Base-by-base conservation (phyloP, 2,797 vertebrate species). In the Etheostoma nigrum region DNA sequence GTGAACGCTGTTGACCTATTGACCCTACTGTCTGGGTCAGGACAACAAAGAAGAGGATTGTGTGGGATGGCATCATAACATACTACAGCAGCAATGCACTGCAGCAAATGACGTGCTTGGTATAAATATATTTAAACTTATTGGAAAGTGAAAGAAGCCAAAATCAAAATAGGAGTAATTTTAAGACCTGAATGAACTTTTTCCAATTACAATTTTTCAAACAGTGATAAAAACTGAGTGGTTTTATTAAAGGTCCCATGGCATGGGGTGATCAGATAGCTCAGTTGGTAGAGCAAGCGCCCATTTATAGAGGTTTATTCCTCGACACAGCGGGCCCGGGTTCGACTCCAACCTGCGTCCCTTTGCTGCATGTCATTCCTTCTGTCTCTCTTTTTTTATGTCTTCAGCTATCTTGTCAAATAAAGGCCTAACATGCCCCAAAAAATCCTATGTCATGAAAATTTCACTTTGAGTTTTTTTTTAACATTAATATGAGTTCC, bases 1-100 rank as follows among this genome's bases (percentile, higher is more conserved):
- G 81, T 83, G 79, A 86, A 75, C 63, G 44, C 71, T 52, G 74
- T 80, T 88, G 87, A 88, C 86, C 86, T 87, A 21, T 76, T 72
- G 85, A 86, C 82, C 83, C 72, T 4, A 18, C 81, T 19, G 68
- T 57, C 59, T 57, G 68, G 72, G 47, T 84, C 75, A 74, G 75
- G 74, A 76, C 65, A 77, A 71, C 64, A 57, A 54, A 79, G 74
- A 74, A 62, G 65, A 73, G 45, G 42, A 67, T n/a, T 67, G 73
- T 73, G 60, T 62, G 33, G 36, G 0, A 54, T 55, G 40, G 55
- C 60, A 64, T 81, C 71, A 79, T 59, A 27, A 68, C 71, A 72
- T 47, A 45, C 49, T 58, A 18, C 33, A 62, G 71, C 5, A 30
- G 59, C 53, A 55, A 44, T 8, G 15, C n/a, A 59, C 27, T 30